Evolutionary conservation across 2,888 invertebrate genomes (phyloP), one percentile per base, ranked within the genome.

Genomic region (Drosophila quinaria): DNA sequence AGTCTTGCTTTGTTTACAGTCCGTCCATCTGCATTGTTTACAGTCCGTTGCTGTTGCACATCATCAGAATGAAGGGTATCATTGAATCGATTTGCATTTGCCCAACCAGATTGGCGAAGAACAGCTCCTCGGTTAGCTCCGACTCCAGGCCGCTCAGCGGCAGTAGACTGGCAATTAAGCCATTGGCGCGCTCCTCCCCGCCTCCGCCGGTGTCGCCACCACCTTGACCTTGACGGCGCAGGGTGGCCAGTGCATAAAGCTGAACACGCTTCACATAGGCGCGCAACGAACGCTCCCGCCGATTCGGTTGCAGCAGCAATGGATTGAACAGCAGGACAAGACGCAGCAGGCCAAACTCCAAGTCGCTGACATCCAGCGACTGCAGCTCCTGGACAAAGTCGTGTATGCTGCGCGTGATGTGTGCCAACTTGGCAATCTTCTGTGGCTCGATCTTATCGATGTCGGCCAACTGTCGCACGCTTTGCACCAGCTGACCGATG

Each of bases 81-180:
- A 99, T 97, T 90, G 97, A 97, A 91, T 99, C 98, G 69, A 99
- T 98, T 93, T 98, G 97, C 84, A 99, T 97, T 92, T 96, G 97
- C 5, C 98, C 98, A 51, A 98, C 96, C 71, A 98, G 95, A 55
- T 97, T 97, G 4, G 97, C 96, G 91, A 98, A 98, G 94, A 98
- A 98, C 60, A 98, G 94, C 90, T 98, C 98, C 92, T 98, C 98
- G 59, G 98, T 94, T 70, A 97, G 94, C 13, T 95, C 93, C 2
- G 96, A 95, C 63, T 96, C 95, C 91, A 96, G 95, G 78, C 95
- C 95, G 78, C 96, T 94, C 25, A 97, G 92, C 5, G 95, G 95
- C 1, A 96, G 95, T 68, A 98, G 94, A 91, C 95, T 95, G 25
- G 91, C 85, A 66, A 91, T 79, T 29, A 92, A 70, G 31, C 87